These are phyloP conservation scores for Tragelaphus strepsiceros DNA, from an alignment of 2,113 vertebrate species.

Conservation along the genomic window DNA sequence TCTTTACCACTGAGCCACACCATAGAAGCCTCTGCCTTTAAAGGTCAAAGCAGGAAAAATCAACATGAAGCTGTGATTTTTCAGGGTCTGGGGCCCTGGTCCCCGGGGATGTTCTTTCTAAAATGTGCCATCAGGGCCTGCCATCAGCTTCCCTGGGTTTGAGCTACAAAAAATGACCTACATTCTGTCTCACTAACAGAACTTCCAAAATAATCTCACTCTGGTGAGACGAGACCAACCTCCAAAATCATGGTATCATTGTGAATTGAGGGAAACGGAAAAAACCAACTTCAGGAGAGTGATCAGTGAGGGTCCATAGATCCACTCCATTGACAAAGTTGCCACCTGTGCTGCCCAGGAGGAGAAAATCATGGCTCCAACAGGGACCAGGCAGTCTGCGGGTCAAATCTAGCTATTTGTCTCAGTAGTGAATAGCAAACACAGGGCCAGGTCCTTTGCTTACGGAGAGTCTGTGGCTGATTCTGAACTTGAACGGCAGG, in stretches of 20 bases:
- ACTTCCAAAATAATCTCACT: not conserved
- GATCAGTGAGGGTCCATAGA: fast-evolving
- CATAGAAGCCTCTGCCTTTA: not conserved
- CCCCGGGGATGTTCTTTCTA: not conserved
- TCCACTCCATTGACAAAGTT: fast-evolving
- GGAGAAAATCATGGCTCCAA: not conserved
- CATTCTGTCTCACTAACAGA: not conserved
- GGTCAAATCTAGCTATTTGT: not conserved
- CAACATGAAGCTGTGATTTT: not conserved
- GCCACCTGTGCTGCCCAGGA: fast-evolving
- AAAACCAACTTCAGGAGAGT: not conserved
- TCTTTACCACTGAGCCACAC: not conserved
- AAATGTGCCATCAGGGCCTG: not conserved
- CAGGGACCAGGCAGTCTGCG: not conserved
- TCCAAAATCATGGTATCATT: not conserved
- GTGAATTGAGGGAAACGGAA: not conserved
- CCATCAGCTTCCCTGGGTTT: not conserved
- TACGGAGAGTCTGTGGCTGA: not conserved
- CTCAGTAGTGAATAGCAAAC: not conserved
- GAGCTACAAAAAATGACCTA: not conserved
- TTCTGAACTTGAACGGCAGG: not conserved
- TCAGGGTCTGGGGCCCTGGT: not conserved
- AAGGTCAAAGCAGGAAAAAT: not conserved
- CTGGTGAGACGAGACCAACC: not conserved
- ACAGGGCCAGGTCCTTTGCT: not conserved